These are phyloP conservation scores for Plebejus anna DNA, from an alignment of 2,888 invertebrate genomes.

Conservation along the genomic window DNA sequence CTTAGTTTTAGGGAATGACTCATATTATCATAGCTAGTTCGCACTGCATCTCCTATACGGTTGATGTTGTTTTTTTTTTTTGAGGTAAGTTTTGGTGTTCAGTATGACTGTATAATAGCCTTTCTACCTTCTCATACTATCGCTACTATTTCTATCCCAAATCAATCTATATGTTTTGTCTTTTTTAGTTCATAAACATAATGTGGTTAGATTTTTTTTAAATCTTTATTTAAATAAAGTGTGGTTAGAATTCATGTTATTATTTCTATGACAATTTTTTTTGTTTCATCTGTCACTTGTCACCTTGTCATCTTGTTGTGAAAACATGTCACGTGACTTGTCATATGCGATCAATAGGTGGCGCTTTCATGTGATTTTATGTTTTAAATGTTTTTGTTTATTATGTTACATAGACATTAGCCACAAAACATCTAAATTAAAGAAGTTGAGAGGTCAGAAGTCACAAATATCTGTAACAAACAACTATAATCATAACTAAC, in stretches of 20 bases:
- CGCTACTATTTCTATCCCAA: not conserved
- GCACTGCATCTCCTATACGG: constrained; percentile 70
- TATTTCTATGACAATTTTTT: not conserved
- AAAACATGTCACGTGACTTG: not conserved
- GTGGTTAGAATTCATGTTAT: not conserved
- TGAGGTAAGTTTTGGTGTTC: constrained; percentile 53
- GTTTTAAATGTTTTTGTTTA: not conserved
- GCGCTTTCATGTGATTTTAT: not conserved
- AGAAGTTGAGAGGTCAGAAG: too few relatives aligned
- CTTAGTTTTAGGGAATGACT: constrained; percentile 75
- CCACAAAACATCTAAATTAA: too few relatives aligned
- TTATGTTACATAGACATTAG: too few relatives aligned
- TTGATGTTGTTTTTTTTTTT: constrained; percentile 59
- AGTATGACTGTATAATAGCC: constrained; percentile 48
- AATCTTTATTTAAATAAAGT: too few relatives aligned
- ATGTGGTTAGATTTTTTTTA: not conserved
- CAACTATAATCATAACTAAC: too few relatives aligned
- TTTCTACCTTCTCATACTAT: constrained; percentile 5
- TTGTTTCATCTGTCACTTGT: not conserved
- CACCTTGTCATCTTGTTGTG: too few relatives aligned
- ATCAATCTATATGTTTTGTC: not conserved
- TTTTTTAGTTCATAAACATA: not conserved
- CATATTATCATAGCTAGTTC: constrained; percentile 68
- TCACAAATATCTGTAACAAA: too few relatives aligned
- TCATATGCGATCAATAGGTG: not conserved